phyloP scores from a whole-genome alignment of 1,140 invertebrate genomes.

The Mizuhopecten yessoensis region DNA sequence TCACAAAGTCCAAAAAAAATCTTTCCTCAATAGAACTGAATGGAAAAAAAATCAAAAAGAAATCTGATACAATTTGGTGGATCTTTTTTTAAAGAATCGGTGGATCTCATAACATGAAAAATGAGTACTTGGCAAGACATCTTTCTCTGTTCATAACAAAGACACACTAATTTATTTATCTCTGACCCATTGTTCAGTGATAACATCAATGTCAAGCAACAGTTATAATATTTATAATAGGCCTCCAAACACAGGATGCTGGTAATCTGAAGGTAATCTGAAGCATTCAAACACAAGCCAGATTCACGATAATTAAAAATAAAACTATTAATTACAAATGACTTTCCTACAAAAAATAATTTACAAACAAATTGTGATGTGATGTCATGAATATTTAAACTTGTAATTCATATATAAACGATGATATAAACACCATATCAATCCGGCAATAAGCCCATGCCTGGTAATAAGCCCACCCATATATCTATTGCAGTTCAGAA shows the following conservation, averaged over 20 bases:
- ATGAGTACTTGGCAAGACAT: background rate
- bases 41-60: too few species aligned
- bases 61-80: background rate
- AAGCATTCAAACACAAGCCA: background rate
- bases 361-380: too few species aligned
- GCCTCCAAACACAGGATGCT: background rate
- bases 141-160: background rate
- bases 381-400: too few species aligned
- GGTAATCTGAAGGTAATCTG: background rate
- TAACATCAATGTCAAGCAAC: background rate
- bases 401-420: too few species aligned
- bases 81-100: background rate
- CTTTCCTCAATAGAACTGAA: background rate
- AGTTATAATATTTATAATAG: too few species aligned
- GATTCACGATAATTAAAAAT: slow-evolving; percentile 2
- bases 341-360: background rate
- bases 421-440: too few species aligned
- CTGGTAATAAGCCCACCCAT: too few species aligned
- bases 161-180: background rate
- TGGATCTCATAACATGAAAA: background rate
- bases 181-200: too few species aligned
- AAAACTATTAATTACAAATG: slow-evolving; percentile 21
- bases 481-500: too few species aligned
- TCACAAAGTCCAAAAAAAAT: background rate
- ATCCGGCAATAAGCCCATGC: too few species aligned